These are phyloP conservation scores for Caracal caracal DNA, from an alignment of 2,113 vertebrate genomes.

Conservation along the genomic window DNA sequence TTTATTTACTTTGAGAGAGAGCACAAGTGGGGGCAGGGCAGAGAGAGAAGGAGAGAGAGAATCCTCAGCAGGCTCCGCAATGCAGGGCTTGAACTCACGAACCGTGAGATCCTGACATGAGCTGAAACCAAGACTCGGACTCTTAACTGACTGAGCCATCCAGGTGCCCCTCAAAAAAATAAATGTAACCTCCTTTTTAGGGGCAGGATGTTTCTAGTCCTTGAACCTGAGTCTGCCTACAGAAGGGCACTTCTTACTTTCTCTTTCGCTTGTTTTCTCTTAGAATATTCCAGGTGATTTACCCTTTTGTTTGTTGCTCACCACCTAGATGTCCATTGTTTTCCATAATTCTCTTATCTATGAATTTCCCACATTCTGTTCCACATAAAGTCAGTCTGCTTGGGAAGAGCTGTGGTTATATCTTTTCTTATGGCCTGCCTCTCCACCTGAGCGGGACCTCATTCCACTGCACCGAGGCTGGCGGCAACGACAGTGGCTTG, in stretches of 20 bases:
- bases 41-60: too few relatives aligned
- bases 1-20: too few relatives aligned
- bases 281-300: not conserved
- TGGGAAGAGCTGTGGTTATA: not conserved
- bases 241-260: not conserved
- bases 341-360: not conserved
- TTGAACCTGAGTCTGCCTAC: not conserved
- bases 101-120: too few relatives aligned
- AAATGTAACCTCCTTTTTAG: not conserved
- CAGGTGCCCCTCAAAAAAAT: too few relatives aligned
- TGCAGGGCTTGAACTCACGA: too few relatives aligned
- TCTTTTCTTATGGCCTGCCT: not conserved
- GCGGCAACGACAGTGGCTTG: not conserved
- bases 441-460: not conserved
- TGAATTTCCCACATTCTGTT: not conserved
- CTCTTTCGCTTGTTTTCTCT: not conserved
- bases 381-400: not conserved
- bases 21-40: too few relatives aligned
- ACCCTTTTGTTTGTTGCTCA: slow-evolving; percentile 1
- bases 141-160: too few relatives aligned
- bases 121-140: too few relatives aligned
- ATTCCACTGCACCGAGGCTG: not conserved
- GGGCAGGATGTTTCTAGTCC: not conserved
- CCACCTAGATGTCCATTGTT: not conserved
- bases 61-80: too few relatives aligned